Evolutionary conservation across 1,140 invertebrate species (phyloP), one percentile per base, ranked within the genome.

Genomic region (Brachionus manjavacas): DNA sequence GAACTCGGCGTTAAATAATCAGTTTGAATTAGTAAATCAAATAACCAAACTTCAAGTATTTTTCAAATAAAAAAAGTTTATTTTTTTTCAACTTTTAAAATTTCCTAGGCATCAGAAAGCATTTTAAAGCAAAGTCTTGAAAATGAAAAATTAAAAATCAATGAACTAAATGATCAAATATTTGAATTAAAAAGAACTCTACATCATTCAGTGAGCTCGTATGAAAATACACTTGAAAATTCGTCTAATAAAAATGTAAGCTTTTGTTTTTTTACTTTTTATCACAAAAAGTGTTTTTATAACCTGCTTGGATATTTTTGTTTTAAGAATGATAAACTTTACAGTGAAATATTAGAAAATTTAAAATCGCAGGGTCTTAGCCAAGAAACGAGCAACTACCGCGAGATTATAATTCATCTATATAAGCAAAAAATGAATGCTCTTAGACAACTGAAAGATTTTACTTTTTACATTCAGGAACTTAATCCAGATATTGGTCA

Each of bases 271-370:
- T 41, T 4, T n/a, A n/a, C n/a, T 41, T 43, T 74, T 20, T 9
- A 46, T 41, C 16, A 41, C 41, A 41, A 49, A 76, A 31, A 49
- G 6, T 49, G 20, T 76, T 76, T 76, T 68, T 81, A 11, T 64
- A 81, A 81, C 35, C 79, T 64, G n/a, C 14, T 60, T 81, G 16
- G 66, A 68, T 11, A 7, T 55, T 81, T 64, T 43, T 20, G 20
- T 31, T 81, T 64, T 41, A 46, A 81, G 79, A 81, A 43, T 43
- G 79, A 81, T 23, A 31, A 39, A 41, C 16, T 81, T 46, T 81
- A 81, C 52, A 64, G 23, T 81, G 79, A 81, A 81, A 81, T 81
- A 81, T 64, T 81, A 55, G 79, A 81, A 64, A 60, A 81, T 31
- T 55, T 81, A 28, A 81, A 81, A 31, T 60, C 79, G 25, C 52